Evolutionary conservation across 2,797 vertebrate genomes (phyloP), one percentile per base, ranked within the genome.

Genomic region (Protonibea diacanthus): DNA sequence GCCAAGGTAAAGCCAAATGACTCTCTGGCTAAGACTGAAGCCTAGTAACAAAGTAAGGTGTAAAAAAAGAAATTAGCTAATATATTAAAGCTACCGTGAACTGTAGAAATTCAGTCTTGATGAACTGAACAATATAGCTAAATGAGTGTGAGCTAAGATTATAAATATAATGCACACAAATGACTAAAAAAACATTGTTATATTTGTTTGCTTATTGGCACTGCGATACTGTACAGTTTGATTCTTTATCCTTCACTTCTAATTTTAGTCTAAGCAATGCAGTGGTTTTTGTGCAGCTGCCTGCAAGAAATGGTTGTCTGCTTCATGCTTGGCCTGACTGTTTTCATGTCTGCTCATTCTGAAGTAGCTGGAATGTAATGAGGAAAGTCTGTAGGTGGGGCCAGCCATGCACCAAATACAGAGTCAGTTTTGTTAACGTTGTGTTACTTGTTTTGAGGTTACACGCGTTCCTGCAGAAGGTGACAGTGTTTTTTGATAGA

Each of bases 271-370:
- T 5, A 27, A 49, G 33, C 8, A 44, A 4, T n/a, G 6, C 25
- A 38, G 15, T 29, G 14, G 2, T 47, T 44, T 55, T 20, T 52
- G 25, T 71, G 65, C 72, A 74, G 61, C 68, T 76, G 25, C 51
- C 45, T 71, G 21, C 52, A 42, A 51, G 25, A 44, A 44, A 15
- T 60, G 48, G 56, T 62, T 69, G 55, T 73, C 66, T 73, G 58
- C 20, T 58, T 49, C 55, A 58, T 81, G 76, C 68, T 67, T 83
- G 67, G 47, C 52, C 53, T 84, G 11, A 44, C 55, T 76, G 67
- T 82, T 45, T 83, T 47, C 63, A 60, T 71, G 78, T 89, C 68
- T 84, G 80, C 81, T 67, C 72, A 76, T 61, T 78, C 47, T 71
- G 72, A 62, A 73, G 56, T 33, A 27, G 40, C 55, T 76, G 49